Evolutionary conservation across 1,140 invertebrate species (phyloP), one percentile per base, ranked within the genome.

Genomic region (Thereuonema tuberculata): DNA sequence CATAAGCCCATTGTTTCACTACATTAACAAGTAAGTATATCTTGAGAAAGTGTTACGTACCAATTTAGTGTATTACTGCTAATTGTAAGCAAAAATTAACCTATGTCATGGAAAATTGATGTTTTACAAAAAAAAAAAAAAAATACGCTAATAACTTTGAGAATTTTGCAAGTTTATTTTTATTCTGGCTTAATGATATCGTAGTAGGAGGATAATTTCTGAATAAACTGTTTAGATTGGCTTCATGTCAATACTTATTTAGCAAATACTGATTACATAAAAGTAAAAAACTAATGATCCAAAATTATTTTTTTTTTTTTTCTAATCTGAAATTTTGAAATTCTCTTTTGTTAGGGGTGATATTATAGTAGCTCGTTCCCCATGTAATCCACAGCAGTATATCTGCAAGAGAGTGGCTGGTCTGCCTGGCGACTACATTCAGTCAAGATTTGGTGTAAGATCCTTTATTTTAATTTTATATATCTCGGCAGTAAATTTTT

Each of bases 381-480:
- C 89, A 1, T 77, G 76, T 2, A 84, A 92, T 72, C 88, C 89
- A 1, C 76, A 79, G 48, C 80, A 85, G 66, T 82, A 82, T 65
- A 86, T 95, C 64, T 93, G 91, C 71, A 95, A 95, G 73, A 76
- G 92, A 65, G 81, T 96, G 49, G 64, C 72, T 24, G 87, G 79
- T 2, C 66, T 89, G 29, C 80, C 84, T 15, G 89, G 89, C 1
- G 87, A 92, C 67, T 80, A 78, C 69, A 76, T 91, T 29, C 60
- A 64, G 70, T 59, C 72, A 72, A 9, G 21, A 9, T 24, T 52
- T 15, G 14, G 9, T 9, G 24, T 15, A 43, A n/a, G n/a, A n/a
- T n/a, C n/a, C n/a, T n/a, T n/a, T n/a, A n/a, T n/a, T n/a, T n/a
- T n/a, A n/a, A n/a, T n/a, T n/a, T n/a, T n/a, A n/a, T n/a, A n/a